Conservation (phyloP, 1,140 invertebrate species). For the Condylostylus longicornis region DNA sequence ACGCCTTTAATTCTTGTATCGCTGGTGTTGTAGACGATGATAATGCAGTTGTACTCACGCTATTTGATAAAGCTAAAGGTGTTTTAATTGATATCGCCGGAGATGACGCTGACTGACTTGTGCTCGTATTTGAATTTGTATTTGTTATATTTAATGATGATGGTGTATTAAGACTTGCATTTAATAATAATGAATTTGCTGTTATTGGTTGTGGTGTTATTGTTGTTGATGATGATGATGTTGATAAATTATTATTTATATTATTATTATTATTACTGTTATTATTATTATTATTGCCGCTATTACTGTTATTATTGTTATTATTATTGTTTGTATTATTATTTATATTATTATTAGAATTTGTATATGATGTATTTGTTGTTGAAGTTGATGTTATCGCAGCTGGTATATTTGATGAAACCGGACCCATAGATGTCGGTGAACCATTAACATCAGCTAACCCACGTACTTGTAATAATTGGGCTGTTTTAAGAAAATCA, state of each 20-base stretch:
- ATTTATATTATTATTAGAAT: no score
- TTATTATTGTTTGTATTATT: slow-evolving; percentile 30
- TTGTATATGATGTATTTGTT: no score
- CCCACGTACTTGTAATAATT: slow-evolving; percentile 78
- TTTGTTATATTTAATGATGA: slow-evolving; percentile 1
- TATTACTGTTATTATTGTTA: slow-evolving; percentile 9
- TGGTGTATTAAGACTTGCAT: no score
- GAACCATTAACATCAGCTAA: slow-evolving; percentile 64
- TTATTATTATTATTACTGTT: slow-evolving; percentile 18
- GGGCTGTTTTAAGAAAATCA: slow-evolving; percentile 77
- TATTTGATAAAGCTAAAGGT: no score
- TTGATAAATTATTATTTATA: slow-evolving; percentile 13
- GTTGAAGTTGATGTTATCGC: slow-evolving; percentile 14
- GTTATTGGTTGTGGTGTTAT: slow-evolving; percentile 2
- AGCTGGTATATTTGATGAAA: slow-evolving; percentile 2
- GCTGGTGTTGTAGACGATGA: slow-evolving; percentile 16
- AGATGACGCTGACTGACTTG: slow-evolving; percentile 11
- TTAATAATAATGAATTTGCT: slow-evolving; percentile 2
- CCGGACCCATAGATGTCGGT: slow-evolving; percentile 29
- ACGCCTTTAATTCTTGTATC: slow-evolving; percentile 28
- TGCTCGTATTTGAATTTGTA: slow-evolving; percentile 14
- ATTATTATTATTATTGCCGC: slow-evolving; percentile 6
- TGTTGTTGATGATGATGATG: slow-evolving; percentile 1
- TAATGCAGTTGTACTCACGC: slow-evolving; percentile 2
- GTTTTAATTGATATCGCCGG: slow-evolving; percentile 9